These are phyloP conservation scores for Grallaria varia DNA, from an alignment of 2,113 vertebrate genomes.

Conservation along the genomic window DNA sequence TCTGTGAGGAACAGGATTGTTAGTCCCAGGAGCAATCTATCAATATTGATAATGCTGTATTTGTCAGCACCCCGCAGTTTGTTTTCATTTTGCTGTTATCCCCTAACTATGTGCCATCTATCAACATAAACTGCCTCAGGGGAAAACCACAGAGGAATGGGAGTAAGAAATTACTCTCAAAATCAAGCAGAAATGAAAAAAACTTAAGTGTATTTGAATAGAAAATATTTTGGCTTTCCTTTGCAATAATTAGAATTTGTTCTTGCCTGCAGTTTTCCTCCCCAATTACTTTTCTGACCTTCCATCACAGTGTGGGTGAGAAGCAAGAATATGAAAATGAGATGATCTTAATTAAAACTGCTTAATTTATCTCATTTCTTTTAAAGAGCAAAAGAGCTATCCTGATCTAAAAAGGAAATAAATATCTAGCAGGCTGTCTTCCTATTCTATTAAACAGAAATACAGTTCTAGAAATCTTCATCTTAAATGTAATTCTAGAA, in stretches of 20 bases:
- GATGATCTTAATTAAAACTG: constrained; percentile 45
- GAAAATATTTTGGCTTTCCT: not conserved
- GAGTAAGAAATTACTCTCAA: not conserved
- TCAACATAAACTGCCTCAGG: constrained; percentile 4
- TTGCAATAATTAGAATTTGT: constrained; percentile 8
- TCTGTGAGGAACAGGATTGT: not conserved
- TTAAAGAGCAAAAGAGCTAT: not conserved
- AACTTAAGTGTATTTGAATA: not conserved
- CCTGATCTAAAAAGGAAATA: not conserved
- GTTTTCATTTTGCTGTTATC: not conserved
- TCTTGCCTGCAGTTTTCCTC: not conserved
- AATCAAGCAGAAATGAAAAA: not conserved
- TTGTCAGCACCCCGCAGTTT: not conserved
- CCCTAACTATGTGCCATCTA: not conserved
- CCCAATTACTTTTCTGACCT: not conserved
- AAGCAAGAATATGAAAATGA: constrained; percentile 40
- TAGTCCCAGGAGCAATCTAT: not conserved
- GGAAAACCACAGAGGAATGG: not conserved
- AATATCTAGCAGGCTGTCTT: not conserved
- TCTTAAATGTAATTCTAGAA: not conserved
- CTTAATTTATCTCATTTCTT: constrained; percentile 1
- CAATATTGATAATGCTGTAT: not conserved
- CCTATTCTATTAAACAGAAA: not conserved
- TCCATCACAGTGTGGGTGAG: constrained; percentile 21
- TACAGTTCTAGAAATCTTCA: not conserved